Evolutionary conservation across 2,797 vertebrate genomes (phyloP), one percentile per base, ranked within the genome.

Genomic region (Mormyrops attenuatus): DNA sequence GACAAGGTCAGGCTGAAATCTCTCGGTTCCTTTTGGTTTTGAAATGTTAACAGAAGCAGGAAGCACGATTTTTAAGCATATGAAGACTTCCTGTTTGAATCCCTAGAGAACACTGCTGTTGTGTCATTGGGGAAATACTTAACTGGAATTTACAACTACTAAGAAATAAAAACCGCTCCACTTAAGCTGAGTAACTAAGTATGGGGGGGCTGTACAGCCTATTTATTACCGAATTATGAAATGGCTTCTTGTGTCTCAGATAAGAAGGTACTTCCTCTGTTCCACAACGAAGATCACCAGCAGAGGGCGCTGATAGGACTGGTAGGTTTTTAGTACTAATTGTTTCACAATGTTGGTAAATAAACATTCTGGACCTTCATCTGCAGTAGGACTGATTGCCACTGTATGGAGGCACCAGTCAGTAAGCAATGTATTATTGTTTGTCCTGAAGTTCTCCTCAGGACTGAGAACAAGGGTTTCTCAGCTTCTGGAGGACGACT

Each of bases 271-370:
- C 94, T 95, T 53, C 97, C 97, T 26, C 96, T 99, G 85, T 97
- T 98, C 93, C 97, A 98, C 92, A 98, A 99, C 93, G 98, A 99
- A 20, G 98, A 99, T 90, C 94, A 92, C 90, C 96, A 95, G 73
- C 98, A 99, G 95, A 96, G 96, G 90, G 93, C 95, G 90, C 96
- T 98, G 50, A 96, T 97, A 89, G 98, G 98, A 90, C 94, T 98
- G 97, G 98, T 99, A 95, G 93, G 98, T 94, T 88, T 30, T 49
- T 11, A 66, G 87, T 41, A 88, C 8, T 34, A 73, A 77, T 34
- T 52, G 26, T 73, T 55, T 84, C 26, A 80, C 84, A 55, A 20
- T 38, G 26, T 30, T 73, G 60, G 69, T 41, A 34, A 41, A 41
- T 38, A 3, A 13, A 30, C 26, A 66, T 66, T 66, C 63, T 66